A percentile compares a stretch with the other conserved stretches of the same genome.
These are phyloP conservation scores for Enteromius mattozi DNA, from an alignment of 2,797 vertebrate species.

Conservation along the genomic window DNA sequence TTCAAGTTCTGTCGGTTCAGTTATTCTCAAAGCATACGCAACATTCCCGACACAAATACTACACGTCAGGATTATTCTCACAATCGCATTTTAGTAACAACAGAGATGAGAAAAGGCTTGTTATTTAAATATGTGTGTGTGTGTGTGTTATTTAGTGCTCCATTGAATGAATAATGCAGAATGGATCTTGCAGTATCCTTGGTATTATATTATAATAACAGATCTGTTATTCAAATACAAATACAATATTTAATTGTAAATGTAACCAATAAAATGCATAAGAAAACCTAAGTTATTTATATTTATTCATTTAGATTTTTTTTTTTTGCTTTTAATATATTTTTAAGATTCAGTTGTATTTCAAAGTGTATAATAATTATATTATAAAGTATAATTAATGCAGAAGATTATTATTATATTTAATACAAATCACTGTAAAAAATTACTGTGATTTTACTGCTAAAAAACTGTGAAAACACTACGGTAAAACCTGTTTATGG, in stretches of 20 bases:
- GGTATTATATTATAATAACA: not conserved
- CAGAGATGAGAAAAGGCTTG: not conserved
- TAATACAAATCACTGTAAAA: not conserved
- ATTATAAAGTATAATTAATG: not conserved
- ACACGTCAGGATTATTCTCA: not conserved
- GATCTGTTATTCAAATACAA: not conserved
- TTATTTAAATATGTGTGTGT: not conserved
- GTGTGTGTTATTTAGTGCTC: not conserved
- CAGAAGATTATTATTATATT: not conserved
- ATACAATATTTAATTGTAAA: not conserved
- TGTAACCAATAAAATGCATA: not conserved
- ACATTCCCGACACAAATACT: not conserved
- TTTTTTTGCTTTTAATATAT: no score
- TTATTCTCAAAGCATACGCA: conserved; percentile 11
- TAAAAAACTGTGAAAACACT: no score
- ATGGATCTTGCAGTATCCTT: not conserved
- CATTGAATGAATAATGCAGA: not conserved
- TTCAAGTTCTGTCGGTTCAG: conserved; percentile 23
- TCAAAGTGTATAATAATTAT: not conserved
- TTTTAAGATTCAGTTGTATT: not conserved
- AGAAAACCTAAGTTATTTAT: not conserved
- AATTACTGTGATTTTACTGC: no score
- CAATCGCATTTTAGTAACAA: not conserved
- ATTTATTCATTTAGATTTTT: not conserved
- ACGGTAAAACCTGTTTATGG: no score